Evolutionary conservation across 2,888 invertebrate species (phyloP).

Genomic region (Aplocera efformata): DNA sequence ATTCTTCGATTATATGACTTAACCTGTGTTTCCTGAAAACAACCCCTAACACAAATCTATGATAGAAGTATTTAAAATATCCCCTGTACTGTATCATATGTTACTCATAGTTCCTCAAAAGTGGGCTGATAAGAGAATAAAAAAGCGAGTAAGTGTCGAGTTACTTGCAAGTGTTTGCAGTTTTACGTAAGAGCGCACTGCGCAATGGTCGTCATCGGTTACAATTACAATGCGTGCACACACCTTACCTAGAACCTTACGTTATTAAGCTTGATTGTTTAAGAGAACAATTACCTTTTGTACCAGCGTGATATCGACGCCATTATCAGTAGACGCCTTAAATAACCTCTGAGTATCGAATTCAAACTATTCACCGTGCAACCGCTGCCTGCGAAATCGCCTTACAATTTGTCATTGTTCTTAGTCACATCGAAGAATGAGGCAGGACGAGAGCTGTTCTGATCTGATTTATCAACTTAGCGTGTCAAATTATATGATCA

Average conservation of each 20-base stretch:
- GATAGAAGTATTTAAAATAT: too few species aligned
- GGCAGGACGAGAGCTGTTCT: not conserved
- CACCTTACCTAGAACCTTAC: conserved; percentile 71
- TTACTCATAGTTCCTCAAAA: too few species aligned
- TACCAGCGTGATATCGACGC: conserved; percentile 62
- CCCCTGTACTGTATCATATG: too few species aligned
- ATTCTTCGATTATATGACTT: too few species aligned
- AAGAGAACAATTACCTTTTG: conserved; percentile 79
- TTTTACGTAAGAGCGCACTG: conserved; percentile 33
- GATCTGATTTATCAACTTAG: too few species aligned
- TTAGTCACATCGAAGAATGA: conserved; percentile 27
- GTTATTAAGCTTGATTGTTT: conserved; percentile 75
- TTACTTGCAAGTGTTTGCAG: conserved; percentile 1
- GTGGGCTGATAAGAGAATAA: too few species aligned
- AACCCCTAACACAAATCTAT: too few species aligned
- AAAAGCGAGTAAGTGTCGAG: not conserved
- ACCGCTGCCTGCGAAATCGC: conserved; percentile 24
- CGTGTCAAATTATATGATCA: too few species aligned
- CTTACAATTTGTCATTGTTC: conserved; percentile 64
- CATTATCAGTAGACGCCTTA: conserved; percentile 69
- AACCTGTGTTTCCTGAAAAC: too few species aligned
- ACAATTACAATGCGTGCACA: conserved; percentile 44
- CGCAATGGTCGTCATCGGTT: conserved; percentile 28
- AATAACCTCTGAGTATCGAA: conserved; percentile 62
- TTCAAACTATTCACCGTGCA: conserved; percentile 58